Evolutionary conservation across 2,888 invertebrate genomes (phyloP), one percentile per base, ranked within the genome.

Genomic region (Nebria salina): DNA sequence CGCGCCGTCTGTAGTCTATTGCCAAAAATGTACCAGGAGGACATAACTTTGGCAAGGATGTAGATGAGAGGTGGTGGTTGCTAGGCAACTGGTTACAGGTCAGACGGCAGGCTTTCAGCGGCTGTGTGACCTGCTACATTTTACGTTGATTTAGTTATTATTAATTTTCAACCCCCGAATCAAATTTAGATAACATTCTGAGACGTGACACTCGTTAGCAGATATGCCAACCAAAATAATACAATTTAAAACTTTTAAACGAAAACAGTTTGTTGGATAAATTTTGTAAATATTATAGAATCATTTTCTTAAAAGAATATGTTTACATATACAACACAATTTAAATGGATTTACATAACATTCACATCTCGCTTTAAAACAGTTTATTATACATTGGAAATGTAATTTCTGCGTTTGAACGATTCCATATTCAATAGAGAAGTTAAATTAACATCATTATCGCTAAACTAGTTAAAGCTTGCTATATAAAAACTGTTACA

Each of bases 101-200:
- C 54, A 54, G 54, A 54, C 54, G 13, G 54, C 54, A 54, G 54
- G 13, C 7, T 54, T 54, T 8, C 54, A 54, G 6, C 54, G 11
- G 54, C 54, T 54, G 54, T 54, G 54, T 54, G 54, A 54, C 54
- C 54, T 54, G 54, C 6, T 54, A 13, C 8, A 54, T 54, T 54
- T 54, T 54, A 54, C 54, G 54, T 54, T 54, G 54, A 54, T 54
- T 54, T 54, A 54, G 54, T 54, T 54, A 54, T 54, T 54, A 54
- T 54, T 54, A 54, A 54, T 11, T 54, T 54, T 13, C 54, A 54
- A 54, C 54, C 13, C 54, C 13, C 54, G 54, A 54, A 54, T 54
- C 13, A 13, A 54, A 54, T 54, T 54, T 54, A 13, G 8, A 54
- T 54, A 54, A 54, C 54, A 54, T 54, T 4, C 54, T 13, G 54